Percentiles rank a stretch among this genome's conserved stretches.
Conservation (phyloP, 2,888 invertebrate species). For the Aphidius colemani region DNA sequence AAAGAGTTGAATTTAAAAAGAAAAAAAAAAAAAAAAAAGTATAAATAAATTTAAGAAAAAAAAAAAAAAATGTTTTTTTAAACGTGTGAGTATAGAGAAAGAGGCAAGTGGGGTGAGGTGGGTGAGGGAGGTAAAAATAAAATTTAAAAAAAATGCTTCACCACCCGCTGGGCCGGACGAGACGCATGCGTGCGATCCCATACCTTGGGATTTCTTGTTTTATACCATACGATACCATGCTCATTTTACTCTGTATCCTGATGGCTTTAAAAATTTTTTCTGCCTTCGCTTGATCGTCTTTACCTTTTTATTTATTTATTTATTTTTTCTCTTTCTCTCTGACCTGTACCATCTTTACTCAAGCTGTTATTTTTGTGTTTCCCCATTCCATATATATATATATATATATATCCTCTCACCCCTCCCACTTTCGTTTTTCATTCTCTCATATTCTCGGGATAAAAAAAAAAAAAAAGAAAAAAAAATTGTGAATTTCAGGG, state of each 20-base stretch:
- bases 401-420: constrained; percentile 28
- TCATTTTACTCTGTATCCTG: constrained; percentile 29
- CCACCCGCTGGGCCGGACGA: constrained; percentile 56
- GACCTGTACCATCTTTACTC: background rate
- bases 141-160: constrained; percentile 35
- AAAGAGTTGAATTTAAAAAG: too few species aligned
- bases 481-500: constrained; percentile 47
- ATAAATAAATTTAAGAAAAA: background rate
- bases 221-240: constrained; percentile 22
- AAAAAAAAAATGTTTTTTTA: constrained; percentile 18
- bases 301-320: constrained; percentile 1
- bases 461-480: constrained; percentile 23
- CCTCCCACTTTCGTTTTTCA: constrained; percentile 34
- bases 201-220: constrained; percentile 44
- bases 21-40: background rate
- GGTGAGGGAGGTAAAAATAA: constrained; percentile 28
- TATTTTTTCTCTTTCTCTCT: constrained; percentile 18
- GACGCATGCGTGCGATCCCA: constrained; percentile 53
- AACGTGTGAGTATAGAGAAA: constrained; percentile 23
- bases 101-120: constrained; percentile 5
- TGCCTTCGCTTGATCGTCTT: constrained; percentile 18
- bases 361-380: background rate
- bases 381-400: constrained; percentile 8
- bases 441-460: constrained; percentile 31
- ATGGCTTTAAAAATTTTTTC: constrained; percentile 33